A percentile compares a stretch with the other conserved stretches of the same genome.
phyloP scores from a whole-genome alignment of 2,797 vertebrate genomes.

The Eutrigla gurnardus region DNA sequence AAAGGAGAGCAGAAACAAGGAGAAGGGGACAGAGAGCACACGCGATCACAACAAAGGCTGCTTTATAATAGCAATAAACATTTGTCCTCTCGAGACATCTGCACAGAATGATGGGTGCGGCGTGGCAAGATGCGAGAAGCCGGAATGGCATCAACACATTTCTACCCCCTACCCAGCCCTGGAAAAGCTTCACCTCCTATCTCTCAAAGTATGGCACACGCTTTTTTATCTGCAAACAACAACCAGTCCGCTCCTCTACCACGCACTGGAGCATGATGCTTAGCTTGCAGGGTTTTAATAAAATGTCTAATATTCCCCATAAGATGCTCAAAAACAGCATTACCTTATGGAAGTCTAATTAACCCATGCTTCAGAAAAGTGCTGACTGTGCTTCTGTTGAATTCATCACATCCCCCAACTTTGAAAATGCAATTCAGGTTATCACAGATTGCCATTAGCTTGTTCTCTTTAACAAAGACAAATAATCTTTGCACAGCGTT shows the following conservation, averaged over 20 bases:
- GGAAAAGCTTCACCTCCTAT: conserved; percentile 54
- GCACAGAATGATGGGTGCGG: conserved; percentile 70
- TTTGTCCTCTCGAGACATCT: conserved; percentile 80
- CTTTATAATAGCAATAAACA: conserved; percentile 87
- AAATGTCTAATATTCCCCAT: conserved; percentile 42
- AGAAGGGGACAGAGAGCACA: conserved; percentile 75
- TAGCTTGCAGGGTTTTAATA: conserved; percentile 48
- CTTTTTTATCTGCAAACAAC: conserved; percentile 52
- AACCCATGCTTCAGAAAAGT: conserved; percentile 48
- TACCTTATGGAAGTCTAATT: conserved; percentile 46
- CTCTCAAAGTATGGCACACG: conserved; percentile 49
- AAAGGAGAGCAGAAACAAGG: conserved; percentile 82
- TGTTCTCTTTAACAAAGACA: conserved; percentile 58
- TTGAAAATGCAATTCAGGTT: conserved; percentile 33
- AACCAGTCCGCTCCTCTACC: conserved; percentile 32
- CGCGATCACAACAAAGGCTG: conserved; percentile 86
- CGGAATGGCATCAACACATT: conserved; percentile 69
- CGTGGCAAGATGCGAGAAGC: conserved; percentile 48
- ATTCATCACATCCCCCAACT: conserved; percentile 25
- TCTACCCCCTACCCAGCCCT: conserved; percentile 57
- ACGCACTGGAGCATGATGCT: conserved; percentile 31
- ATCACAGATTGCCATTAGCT: too few species aligned
- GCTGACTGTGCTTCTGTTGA: conserved; percentile 37
- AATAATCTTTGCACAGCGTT: conserved; percentile 51
- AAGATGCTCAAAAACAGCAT: conserved; percentile 38